A percentile compares a stretch with the other conserved stretches of the same genome.
phyloP scores from a whole-genome alignment of 2,888 invertebrate species.

The Polia nebulosa region DNA sequence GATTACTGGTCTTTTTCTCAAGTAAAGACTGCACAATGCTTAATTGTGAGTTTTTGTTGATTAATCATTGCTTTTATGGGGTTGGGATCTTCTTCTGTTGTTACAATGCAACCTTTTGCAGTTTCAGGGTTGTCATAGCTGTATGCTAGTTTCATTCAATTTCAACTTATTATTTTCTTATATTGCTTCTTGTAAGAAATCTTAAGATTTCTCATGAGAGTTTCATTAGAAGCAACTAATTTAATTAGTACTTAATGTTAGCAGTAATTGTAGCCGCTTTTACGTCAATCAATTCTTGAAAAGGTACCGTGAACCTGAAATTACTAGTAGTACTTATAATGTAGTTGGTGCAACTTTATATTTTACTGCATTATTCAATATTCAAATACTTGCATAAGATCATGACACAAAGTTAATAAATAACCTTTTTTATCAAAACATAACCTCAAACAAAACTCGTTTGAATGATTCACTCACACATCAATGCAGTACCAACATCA shows the following conservation, averaged over 20 bases:
- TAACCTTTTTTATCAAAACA: conserved; percentile 64
- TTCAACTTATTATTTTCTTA: neutral
- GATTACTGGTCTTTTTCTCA: conserved; percentile 56
- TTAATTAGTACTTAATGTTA: conserved; percentile 19
- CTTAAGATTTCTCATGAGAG: neutral
- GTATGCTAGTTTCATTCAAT: neutral
- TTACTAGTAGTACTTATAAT: neutral
- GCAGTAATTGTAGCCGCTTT: conserved; percentile 22
- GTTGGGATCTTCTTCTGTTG: neutral
- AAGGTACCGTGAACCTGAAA: neutral
- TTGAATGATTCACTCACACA: conserved; percentile 73
- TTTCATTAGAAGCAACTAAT: conserved; percentile 7
- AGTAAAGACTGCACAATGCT: conserved; percentile 46
- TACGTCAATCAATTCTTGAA: conserved; percentile 7
- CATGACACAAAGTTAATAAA: neutral
- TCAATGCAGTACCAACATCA: conserved; percentile 69
- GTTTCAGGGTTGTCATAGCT: neutral
- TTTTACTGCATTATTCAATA: neutral
- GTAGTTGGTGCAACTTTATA: neutral
- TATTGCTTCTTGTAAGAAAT: conserved; percentile 13
- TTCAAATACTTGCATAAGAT: neutral
- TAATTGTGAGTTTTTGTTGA: conserved; percentile 40
- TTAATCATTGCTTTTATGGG: conserved; percentile 5
- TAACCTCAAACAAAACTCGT: conserved; percentile 70
- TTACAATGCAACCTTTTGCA: neutral